Conservation (phyloP, 2,797 vertebrate genomes). For the Poecilia picta region DNA sequence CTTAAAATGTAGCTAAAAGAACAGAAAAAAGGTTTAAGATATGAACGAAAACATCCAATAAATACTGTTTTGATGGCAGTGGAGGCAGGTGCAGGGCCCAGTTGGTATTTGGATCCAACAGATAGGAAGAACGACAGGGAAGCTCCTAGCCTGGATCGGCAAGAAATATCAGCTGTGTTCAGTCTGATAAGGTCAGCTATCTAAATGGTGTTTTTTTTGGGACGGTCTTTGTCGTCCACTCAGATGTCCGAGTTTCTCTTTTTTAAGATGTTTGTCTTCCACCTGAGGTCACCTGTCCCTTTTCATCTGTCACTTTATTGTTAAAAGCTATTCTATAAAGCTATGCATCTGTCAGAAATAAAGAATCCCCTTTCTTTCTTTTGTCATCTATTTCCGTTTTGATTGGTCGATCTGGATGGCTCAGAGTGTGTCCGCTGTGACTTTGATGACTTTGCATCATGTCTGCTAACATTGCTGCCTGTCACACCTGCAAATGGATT, state of each 20-base stretch:
- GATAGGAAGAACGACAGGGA: slow-evolving; percentile 55
- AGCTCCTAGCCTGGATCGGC: slow-evolving; percentile 35
- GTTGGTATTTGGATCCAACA: slow-evolving; percentile 59
- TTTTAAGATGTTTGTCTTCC: slow-evolving; percentile 42
- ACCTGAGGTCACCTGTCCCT: slow-evolving; percentile 31
- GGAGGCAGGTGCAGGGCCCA: slow-evolving; percentile 52
- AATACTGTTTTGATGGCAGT: slow-evolving; percentile 57
- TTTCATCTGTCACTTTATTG: slow-evolving; percentile 22
- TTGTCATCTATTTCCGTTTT: background rate
- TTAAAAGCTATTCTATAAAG: slow-evolving; percentile 16
- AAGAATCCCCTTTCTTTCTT: background rate
- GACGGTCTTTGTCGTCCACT: slow-evolving; percentile 39
- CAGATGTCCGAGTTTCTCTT: slow-evolving; percentile 43
- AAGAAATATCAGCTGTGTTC: slow-evolving; percentile 62
- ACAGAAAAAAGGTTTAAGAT: slow-evolving; percentile 37
- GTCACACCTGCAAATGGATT: slow-evolving; percentile 12
- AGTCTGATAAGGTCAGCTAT: slow-evolving; percentile 71
- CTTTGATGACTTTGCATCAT: slow-evolving; percentile 34
- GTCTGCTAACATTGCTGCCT: slow-evolving; percentile 29
- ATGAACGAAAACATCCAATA: slow-evolving; percentile 58
- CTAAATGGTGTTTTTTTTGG: slow-evolving; percentile 51
- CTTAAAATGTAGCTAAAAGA: background rate
- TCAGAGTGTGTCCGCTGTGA: slow-evolving; percentile 17
- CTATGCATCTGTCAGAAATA: slow-evolving; percentile 21
- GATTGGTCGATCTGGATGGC: background rate